These are phyloP conservation scores for Drosophila bifasciata DNA, from an alignment of 1,140 invertebrate species.

Conservation along the genomic window DNA sequence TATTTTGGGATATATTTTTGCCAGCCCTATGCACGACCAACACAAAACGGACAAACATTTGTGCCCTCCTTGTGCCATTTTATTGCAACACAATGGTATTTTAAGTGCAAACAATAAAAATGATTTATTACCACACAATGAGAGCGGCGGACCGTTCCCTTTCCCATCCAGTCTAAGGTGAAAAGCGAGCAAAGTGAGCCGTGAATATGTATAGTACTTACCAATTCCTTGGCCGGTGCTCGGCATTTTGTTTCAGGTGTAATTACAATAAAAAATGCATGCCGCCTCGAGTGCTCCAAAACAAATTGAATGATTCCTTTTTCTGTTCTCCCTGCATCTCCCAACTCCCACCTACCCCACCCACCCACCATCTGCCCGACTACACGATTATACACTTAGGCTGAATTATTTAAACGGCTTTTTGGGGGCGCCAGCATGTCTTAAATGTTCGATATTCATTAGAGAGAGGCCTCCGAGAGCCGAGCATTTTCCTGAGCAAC, in stretches of 20 bases:
- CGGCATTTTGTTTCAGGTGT: conserved; percentile 20
- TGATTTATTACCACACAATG: conserved; percentile 64
- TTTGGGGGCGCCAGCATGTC: background rate
- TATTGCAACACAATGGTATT: conserved; percentile 61
- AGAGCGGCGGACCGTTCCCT: background rate
- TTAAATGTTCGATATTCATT: conserved; percentile 31
- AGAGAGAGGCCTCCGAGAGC: conserved; percentile 4
- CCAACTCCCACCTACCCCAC: no score
- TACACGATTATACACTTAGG: conserved; percentile 38
- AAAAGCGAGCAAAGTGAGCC: background rate
- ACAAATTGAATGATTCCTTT: conserved; percentile 12
- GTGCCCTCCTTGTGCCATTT: conserved; percentile 33
- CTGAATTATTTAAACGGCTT: conserved; percentile 30
- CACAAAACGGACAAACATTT: conserved; percentile 7
- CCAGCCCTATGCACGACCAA: no score
- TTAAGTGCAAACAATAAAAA: conserved; percentile 74
- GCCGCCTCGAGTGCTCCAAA: background rate
- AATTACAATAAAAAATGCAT: conserved; percentile 51
- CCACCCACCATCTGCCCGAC: no score
- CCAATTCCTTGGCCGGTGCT: background rate
- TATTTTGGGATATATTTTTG: conserved; percentile 18
- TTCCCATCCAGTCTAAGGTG: background rate
- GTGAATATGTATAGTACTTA: conserved; percentile 11
- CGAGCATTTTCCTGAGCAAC: background rate
- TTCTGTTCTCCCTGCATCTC: background rate